These are phyloP conservation scores for Portevinia maculata DNA, from an alignment of 2,888 invertebrate species.

Conservation along the genomic window DNA sequence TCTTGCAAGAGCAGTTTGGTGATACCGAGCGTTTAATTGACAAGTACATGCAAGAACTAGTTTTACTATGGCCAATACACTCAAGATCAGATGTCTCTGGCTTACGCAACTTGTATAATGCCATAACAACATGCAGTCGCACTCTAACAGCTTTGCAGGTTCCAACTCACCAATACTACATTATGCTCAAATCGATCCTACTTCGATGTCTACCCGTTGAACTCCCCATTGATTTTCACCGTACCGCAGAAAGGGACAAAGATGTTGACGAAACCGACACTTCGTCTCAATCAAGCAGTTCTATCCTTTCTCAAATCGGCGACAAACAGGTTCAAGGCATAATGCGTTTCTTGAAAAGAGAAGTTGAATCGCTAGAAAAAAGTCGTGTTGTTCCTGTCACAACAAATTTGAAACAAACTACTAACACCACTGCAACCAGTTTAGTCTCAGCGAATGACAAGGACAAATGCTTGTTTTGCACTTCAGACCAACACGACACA, in stretches of 20 bases:
- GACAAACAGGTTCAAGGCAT: constrained; percentile 24
- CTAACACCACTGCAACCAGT: constrained; percentile 12
- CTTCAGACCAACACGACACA: neutral
- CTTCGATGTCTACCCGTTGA: constrained; percentile 24
- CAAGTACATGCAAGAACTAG: too few species aligned
- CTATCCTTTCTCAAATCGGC: constrained; percentile 6
- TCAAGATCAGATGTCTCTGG: constrained; percentile 10
- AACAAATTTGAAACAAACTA: neutral
- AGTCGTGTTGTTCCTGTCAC: constrained; percentile 1
- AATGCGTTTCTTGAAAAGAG: constrained; percentile 34
- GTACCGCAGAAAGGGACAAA: neutral
- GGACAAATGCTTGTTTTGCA: constrained; percentile 21
- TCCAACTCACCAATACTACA: constrained; percentile 16
- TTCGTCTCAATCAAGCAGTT: constrained; percentile 1
- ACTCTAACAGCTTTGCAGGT: constrained; percentile 33
- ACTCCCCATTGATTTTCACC: constrained; percentile 26
- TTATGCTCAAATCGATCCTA: constrained; percentile 47
- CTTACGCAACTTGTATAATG: constrained; percentile 13
- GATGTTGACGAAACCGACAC: neutral
- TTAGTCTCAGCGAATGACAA: neutral
- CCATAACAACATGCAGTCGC: constrained; percentile 15
- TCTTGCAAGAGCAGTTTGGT: constrained; percentile 8
- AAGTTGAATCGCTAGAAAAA: constrained; percentile 29
- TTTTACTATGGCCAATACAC: constrained; percentile 6
- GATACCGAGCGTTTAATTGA: too few species aligned